Evolutionary conservation across 1,140 invertebrate species (phyloP).

Genomic region (Lepidurus couesii): DNA sequence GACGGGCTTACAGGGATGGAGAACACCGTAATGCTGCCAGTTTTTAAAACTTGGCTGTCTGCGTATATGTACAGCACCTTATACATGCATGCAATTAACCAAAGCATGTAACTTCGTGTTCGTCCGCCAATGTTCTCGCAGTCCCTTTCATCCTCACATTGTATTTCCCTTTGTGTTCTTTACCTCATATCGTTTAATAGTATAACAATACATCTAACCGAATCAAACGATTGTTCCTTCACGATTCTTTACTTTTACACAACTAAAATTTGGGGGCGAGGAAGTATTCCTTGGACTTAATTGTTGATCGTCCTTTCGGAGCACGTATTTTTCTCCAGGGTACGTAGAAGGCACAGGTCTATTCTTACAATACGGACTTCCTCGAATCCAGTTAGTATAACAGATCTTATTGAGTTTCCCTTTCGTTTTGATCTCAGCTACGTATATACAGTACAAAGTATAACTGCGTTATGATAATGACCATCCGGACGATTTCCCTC

Average conservation of each 20-base stretch:
- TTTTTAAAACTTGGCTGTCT: neutral
- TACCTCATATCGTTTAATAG: neutral
- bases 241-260: neutral
- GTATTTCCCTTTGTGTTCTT: constrained; percentile 12
- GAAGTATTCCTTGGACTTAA: too few species aligned
- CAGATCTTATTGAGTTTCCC: neutral
- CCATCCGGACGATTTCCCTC: neutral
- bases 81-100: constrained; percentile 2
- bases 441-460: neutral
- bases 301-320: too few species aligned
- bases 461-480: constrained; percentile 7
- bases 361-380: neutral
- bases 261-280: too few species aligned
- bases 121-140: neutral
- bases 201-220: neutral
- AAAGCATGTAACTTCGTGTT: neutral
- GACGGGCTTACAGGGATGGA: neutral
- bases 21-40: neutral
- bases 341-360: neutral
- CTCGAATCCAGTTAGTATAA: neutral
- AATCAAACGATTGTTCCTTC: neutral
- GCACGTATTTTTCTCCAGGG: too few species aligned
- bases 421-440: neutral
- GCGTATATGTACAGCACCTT: neutral
- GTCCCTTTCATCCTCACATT: neutral